Evolutionary conservation across 2,888 invertebrate genomes (phyloP), one percentile per base, ranked within the genome.

Genomic region (Pyrrhosoma nymphula): DNA sequence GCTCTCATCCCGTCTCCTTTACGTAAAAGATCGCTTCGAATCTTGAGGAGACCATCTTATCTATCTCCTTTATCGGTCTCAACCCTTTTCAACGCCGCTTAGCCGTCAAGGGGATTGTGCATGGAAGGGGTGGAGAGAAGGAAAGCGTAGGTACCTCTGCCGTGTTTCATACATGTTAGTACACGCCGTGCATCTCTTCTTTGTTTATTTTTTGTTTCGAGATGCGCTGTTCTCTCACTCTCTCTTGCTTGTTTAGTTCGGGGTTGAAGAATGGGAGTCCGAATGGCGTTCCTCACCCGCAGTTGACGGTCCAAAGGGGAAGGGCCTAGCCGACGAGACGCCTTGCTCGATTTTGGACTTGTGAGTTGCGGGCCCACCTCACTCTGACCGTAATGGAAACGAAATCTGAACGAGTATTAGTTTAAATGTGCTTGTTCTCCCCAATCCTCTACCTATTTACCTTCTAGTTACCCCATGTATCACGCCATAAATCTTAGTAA

Each of bases 141-240:
- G 0, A 10, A 69, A 69, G 88, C 3, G 26, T 89, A 39, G 23
- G 20, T 23, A 20, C 63, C 60, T 23, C 16, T 12, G 20, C 56
- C 35, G 89, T 89, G 89, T 89, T 89, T 35, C 91, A 63, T 91
- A 91, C 91, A 14, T 91, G 91, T 91, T 30, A 91, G 35, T 91
- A 91, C 91, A 63, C 60, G 91, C 35, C 35, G 60, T 16, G 82
- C 82, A 26, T 30, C 12, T 35, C 82, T 14, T 82, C 82, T 82
- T 82, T 69, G 60, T 60, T 82, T 35, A 35, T 82, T 82, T 82
- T 30, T 14, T 35, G 14, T 56, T 89, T 56, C 56, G 63, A 35
- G 60, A 60, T 60, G 60, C 60, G 60, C 91, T 82, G 35, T 16
- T 56, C 60, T 39, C 63, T 39, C 91, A 23, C 39, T 91, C 60